phyloP scores from a whole-genome alignment of 1,140 invertebrate species.

The Drosophila orosa region DNA sequence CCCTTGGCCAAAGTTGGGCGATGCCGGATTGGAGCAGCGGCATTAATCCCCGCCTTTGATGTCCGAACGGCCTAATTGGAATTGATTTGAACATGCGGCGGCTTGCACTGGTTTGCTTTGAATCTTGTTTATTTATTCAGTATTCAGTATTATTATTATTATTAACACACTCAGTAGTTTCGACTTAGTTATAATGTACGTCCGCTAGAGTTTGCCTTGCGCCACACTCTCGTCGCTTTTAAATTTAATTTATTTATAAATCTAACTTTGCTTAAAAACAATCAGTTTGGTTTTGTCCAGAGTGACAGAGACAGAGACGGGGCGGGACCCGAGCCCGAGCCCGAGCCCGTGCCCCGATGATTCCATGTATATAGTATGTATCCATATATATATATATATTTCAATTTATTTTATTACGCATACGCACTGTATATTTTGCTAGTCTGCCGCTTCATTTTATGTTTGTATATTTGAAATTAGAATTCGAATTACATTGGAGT shows the following conservation, averaged over 20 bases:
- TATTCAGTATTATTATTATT: constrained; percentile 70
- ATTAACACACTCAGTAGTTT: constrained; percentile 83
- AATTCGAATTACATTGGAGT: constrained; percentile 64
- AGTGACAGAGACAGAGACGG: constrained; percentile 52
- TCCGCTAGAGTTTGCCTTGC: constrained; percentile 37
- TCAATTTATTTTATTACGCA: constrained; percentile 68
- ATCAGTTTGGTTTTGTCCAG: constrained; percentile 76
- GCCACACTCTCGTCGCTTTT: constrained; percentile 8
- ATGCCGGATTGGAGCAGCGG: constrained; percentile 11
- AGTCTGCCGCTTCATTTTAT: constrained; percentile 61
- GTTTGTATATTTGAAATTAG: constrained; percentile 62
- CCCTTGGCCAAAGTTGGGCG: constrained; percentile 34
- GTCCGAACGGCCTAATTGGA: constrained; percentile 40
- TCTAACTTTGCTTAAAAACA: constrained; percentile 75
- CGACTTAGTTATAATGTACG: constrained; percentile 73
- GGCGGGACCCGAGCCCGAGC: constrained; percentile 1
- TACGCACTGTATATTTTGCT: constrained; percentile 77
- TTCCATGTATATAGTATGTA: constrained; percentile 35
- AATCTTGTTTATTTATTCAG: constrained; percentile 74
- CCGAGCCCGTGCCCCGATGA: constrained; percentile 17
- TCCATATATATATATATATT: constrained; percentile 31
- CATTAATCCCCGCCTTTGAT: constrained; percentile 45
- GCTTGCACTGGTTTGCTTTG: constrained; percentile 12
- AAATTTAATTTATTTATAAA: constrained; percentile 55
- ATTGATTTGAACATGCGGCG: constrained; percentile 36